Conservation (phyloP, 2,797 vertebrate species). For the Rallus crepitans region DNA sequence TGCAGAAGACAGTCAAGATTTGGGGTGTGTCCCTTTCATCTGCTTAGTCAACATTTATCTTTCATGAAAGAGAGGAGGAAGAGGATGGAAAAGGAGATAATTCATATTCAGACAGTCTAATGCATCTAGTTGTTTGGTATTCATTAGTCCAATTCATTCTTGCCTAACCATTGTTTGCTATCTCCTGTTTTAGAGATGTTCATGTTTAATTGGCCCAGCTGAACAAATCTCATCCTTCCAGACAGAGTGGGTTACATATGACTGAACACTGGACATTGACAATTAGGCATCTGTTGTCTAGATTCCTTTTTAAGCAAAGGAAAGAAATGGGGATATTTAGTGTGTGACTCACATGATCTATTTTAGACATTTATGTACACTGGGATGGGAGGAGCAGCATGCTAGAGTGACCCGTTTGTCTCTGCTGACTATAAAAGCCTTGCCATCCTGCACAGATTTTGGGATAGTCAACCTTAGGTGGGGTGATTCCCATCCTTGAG, state of each 20-base stretch:
- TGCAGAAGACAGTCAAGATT: background rate
- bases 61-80: background rate
- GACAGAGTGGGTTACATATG: background rate
- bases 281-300: conserved; percentile 53
- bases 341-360: conserved; percentile 45
- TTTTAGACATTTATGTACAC: conserved; percentile 57
- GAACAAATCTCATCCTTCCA: conserved; percentile 14
- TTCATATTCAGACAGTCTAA: background rate
- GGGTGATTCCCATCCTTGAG: background rate
- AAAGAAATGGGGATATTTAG: background rate
- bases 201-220: background rate
- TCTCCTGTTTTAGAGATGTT: background rate
- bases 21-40: background rate
- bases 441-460: background rate
- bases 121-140: background rate
- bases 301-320: conserved; percentile 25
- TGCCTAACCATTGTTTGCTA: background rate
- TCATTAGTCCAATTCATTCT: background rate
- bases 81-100: background rate
- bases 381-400: background rate
- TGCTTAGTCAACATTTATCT: background rate
- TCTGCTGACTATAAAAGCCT: background rate
- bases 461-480: background rate
- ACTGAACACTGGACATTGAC: background rate
- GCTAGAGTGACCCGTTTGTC: background rate